A percentile compares a stretch with the other conserved stretches of the same genome.
Evolutionary conservation across 2,797 vertebrate species (phyloP).

Genomic region (Sebastolobus altivelis): DNA sequence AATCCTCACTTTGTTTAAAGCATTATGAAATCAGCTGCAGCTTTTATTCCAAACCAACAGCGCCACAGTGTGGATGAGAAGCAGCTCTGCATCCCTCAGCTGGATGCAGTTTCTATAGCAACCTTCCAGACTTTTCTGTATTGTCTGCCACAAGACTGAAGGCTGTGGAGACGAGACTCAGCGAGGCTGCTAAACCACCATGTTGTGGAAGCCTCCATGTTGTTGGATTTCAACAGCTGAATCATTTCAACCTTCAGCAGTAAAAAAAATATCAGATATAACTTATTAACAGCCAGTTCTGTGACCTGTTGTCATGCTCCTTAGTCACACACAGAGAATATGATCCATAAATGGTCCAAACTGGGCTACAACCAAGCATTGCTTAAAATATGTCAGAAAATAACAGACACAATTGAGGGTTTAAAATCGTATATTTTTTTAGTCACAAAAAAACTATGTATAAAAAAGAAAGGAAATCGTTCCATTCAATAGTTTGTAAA

Average conservation of each 20-base stretch:
- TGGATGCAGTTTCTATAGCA: slow-evolving; percentile 93
- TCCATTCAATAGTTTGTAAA: neutral
- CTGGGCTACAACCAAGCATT: neutral
- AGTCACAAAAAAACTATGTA: neutral
- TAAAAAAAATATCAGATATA: neutral
- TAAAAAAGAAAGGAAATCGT: neutral
- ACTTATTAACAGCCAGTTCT: neutral
- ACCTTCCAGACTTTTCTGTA: slow-evolving; percentile 89
- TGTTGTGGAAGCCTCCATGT: slow-evolving; percentile 71
- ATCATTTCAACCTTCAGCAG: neutral
- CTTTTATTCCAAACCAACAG: slow-evolving; percentile 64
- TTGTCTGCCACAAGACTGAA: slow-evolving; percentile 59
- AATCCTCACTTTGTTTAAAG: neutral
- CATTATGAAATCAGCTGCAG: slow-evolving; percentile 20
- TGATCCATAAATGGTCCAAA: neutral
- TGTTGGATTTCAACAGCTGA: slow-evolving; percentile 44
- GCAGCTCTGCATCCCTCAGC: slow-evolving; percentile 38
- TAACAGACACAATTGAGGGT: neutral
- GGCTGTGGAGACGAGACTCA: slow-evolving; percentile 18
- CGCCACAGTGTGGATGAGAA: slow-evolving; percentile 76
- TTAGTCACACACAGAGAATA: slow-evolving; percentile 4
- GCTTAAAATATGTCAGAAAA: neutral
- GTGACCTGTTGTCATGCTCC: neutral
- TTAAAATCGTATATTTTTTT: neutral
- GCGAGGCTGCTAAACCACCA: slow-evolving; percentile 47